Evolutionary conservation across 92 coral and sea anemone species (phyloP), one percentile per base, ranked within the genome.

Genomic region (Porites divaricata): DNA sequence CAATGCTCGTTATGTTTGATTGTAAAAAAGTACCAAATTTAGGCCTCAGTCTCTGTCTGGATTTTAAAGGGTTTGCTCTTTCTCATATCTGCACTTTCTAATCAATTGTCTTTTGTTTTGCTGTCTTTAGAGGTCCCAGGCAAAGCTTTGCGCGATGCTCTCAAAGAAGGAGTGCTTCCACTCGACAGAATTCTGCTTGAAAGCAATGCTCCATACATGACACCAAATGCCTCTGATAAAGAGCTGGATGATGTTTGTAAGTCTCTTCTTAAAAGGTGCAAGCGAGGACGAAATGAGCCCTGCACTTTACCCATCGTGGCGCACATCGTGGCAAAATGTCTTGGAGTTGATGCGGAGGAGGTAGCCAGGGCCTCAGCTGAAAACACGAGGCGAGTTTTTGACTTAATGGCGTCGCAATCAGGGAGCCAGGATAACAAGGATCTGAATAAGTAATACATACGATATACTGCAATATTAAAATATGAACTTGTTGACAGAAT

Each of bases 181-280:
- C 87, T 96, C 24, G 99, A 96, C 68, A 89, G 98, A 70, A 88
- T 96, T 28, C 89, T 96, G 15, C 88, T 96, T 8, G 99, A 96
- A 79, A 96, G 98, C 49, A 95, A 93, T 73, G 99, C 99, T 1
- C 99, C 99, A 0, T 96, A 96, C 85, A 96, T 96, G 99, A 95
- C 95, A 9, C 99, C 99, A 6, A 96, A 93, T 88, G 93, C 98
- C n/a, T 96, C 99, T 10, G 84, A 82, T 58, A 80, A 95, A 35
- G 96, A 90, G 6, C 77, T 96, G 74, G 99, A 96, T 68, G 90
- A 88, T 59, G 82, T 93, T 48, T 86, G 97, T 78, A 87, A 91
- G 76, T 92, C 94, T 58, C 93, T 96, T 54, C 81, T 96, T 8
- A 80, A 89, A 63, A 91, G 93, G 67, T 96, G 99, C 92, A 92